Conservation (phyloP, 2,888 invertebrate species). For the Thymelicus sylvestris region DNA sequence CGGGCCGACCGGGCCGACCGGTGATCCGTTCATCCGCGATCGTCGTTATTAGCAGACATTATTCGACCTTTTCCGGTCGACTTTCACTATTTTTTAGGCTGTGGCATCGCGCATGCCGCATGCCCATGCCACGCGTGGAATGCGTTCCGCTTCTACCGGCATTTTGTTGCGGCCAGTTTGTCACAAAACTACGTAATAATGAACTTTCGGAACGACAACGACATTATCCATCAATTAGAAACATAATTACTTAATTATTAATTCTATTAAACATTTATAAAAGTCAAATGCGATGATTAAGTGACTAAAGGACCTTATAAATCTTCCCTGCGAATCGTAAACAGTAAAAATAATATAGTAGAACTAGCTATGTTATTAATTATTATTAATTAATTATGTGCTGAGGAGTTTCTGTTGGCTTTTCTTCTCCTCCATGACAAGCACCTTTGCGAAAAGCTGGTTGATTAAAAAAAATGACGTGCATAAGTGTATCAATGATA, state of each 20-base stretch:
- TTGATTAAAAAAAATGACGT: too few species aligned
- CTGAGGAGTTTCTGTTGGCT: too few species aligned
- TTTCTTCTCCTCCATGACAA: too few species aligned
- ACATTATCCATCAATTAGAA: not conserved
- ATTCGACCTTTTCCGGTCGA: conserved; percentile 39
- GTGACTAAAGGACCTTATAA: too few species aligned
- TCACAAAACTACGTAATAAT: conserved; percentile 2
- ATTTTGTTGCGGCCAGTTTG: conserved; percentile 22
- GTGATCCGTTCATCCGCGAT: conserved; percentile 33
- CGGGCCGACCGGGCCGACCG: too few species aligned
- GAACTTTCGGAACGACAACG: not conserved
- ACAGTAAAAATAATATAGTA: too few species aligned
- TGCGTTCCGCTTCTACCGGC: conserved; percentile 3
- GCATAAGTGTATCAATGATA: too few species aligned
- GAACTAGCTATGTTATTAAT: too few species aligned
- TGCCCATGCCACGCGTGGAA: conserved; percentile 15
- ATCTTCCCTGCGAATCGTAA: too few species aligned
- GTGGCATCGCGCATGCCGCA: not conserved
- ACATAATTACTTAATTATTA: not conserved
- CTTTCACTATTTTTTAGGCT: conserved; percentile 32
- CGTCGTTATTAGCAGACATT: conserved; percentile 30
- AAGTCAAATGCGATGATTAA: too few species aligned
- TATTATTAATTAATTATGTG: too few species aligned
- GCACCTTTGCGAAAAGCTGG: too few species aligned
- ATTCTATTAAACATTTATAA: not conserved